These are phyloP conservation scores for Callaeas wilsoni DNA, from an alignment of 2,113 vertebrate genomes.

Conservation along the genomic window DNA sequence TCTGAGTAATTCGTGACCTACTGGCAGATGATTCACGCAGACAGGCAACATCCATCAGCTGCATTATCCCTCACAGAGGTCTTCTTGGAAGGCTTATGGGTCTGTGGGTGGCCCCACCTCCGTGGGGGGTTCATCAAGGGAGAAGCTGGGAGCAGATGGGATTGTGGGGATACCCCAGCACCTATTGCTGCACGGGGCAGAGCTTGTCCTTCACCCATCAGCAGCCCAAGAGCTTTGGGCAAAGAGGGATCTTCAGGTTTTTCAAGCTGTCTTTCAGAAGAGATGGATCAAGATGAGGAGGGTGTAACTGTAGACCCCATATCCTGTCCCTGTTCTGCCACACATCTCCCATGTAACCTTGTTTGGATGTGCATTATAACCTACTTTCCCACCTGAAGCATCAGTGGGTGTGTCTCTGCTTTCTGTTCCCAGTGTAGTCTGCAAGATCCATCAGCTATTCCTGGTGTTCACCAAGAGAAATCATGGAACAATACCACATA, in stretches of 20 bases:
- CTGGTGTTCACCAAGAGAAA: not conserved
- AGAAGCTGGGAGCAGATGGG: not conserved
- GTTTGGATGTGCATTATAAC: not conserved
- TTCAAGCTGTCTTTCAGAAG: not conserved
- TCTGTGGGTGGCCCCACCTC: not conserved
- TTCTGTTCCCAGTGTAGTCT: not conserved
- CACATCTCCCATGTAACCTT: not conserved
- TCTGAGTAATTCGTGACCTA: slow-evolving; percentile 58
- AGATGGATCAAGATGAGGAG: not conserved
- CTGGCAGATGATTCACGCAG: not conserved
- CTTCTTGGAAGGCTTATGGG: not conserved
- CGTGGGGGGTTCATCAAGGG: not conserved
- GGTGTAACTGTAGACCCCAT: not conserved
- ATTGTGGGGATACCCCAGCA: not conserved
- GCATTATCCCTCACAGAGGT: not conserved
- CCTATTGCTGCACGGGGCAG: accelerated
- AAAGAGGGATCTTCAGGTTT: not conserved
- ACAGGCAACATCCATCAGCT: slow-evolving; percentile 12
- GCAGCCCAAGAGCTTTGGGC: not conserved
- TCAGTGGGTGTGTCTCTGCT: not conserved
- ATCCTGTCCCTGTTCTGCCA: not conserved
- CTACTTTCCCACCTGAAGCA: not conserved
- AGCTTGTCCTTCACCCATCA: not conserved
- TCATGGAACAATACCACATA: not conserved
- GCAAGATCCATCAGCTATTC: not conserved